phyloP scores from a whole-genome alignment of 1,140 invertebrate genomes.

The Maniola jurtina region DNA sequence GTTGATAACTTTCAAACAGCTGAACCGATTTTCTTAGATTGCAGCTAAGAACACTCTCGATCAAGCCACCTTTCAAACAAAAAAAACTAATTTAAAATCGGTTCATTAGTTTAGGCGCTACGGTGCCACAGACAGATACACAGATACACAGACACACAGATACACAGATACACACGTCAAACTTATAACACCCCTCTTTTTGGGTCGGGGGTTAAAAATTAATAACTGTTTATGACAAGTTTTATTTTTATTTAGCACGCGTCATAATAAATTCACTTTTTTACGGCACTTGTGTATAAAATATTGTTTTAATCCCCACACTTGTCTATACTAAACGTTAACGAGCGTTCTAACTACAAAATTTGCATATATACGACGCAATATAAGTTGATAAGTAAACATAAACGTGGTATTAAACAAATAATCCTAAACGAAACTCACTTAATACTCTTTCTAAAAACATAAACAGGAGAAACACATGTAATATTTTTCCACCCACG shows the following conservation, averaged over 20 bases:
- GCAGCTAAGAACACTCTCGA: no score
- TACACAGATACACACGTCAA: no score
- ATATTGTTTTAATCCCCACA: conserved; percentile 1
- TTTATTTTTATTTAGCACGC: background rate
- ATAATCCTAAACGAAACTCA: conserved; percentile 26
- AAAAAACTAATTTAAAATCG: no score
- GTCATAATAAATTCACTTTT: conserved; percentile 10
- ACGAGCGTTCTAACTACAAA: background rate
- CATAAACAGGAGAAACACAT: conserved; percentile 24
- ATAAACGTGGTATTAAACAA: conserved; percentile 20
- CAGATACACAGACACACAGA: no score
- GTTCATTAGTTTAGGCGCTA: no score
- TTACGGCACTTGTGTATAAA: background rate
- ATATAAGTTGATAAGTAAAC: conserved; percentile 8
- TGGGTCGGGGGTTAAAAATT: no score
- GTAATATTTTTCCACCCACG: conserved; percentile 32
- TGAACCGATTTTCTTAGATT: no score
- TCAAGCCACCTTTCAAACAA: no score
- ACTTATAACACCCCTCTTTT: no score
- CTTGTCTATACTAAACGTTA: background rate
- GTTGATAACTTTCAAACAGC: no score
- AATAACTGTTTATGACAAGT: background rate
- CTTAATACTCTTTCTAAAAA: conserved; percentile 26
- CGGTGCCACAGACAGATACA: no score
- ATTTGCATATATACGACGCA: background rate